These are phyloP conservation scores for Vombatus ursinus DNA, from an alignment of 2,113 vertebrate genomes.

Conservation along the genomic window DNA sequence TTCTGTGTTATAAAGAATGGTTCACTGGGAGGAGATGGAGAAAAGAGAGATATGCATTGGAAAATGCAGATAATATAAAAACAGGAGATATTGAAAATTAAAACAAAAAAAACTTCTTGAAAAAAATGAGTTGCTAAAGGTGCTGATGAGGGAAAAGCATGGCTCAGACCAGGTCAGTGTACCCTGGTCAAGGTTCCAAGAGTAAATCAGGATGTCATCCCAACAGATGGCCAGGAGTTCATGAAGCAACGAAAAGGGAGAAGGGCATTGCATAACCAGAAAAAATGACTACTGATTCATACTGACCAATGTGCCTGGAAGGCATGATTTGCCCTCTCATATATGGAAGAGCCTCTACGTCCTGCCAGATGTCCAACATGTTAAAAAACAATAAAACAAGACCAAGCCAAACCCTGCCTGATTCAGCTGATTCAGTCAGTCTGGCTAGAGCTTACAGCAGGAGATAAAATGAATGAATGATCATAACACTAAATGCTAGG, in stretches of 20 bases:
- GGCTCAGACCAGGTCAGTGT: neutral
- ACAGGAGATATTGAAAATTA: neutral
- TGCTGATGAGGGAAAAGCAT: neutral
- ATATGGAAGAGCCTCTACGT: neutral
- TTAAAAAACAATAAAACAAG: neutral
- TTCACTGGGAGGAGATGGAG: neutral
- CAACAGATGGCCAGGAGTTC: neutral
- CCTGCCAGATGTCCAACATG: neutral
- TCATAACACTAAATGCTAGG: neutral
- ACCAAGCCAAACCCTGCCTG: neutral
- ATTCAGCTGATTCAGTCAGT: neutral
- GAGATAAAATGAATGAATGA: neutral
- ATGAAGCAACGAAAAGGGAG: neutral
- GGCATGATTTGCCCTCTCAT: neutral
- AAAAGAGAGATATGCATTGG: neutral
- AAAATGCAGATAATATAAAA: neutral
- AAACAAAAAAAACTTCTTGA: neutral
- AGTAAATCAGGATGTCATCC: neutral
- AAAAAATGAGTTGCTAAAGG: neutral
- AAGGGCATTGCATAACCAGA: neutral
- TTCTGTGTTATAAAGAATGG: neutral
- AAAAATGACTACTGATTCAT: neutral
- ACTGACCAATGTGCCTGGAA: neutral
- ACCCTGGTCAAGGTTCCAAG: neutral
- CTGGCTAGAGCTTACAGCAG: neutral